Base-by-base conservation (phyloP, 2,797 vertebrate species). In the Pterois miles region DNA sequence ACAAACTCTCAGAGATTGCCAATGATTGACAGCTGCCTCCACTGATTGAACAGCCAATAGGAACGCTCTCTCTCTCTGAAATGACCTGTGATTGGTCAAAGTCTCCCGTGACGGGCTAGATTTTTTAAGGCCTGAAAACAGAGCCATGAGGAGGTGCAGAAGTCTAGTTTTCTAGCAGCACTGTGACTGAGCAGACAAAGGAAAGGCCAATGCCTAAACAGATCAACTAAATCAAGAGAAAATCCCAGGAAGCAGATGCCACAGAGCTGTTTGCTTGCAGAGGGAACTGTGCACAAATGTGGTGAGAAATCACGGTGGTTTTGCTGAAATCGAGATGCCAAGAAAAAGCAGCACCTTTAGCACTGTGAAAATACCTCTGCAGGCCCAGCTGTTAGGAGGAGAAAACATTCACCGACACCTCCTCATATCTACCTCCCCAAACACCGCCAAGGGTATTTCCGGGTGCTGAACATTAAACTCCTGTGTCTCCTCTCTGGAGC, bases 381-480 rank as follows among this genome's bases (percentile, higher is more conserved):
- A 70, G 59, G 56, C 38, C 46, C 65, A 67, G 74, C 76, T 86
- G 66, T 22, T 58, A 2, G 31, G 60, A 79, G 67, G 63, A 72
- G 38, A 81, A 60, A 66, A 71, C 50, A 52, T 70, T 71, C 65
- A 27, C 34, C 4, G 66, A 86, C 81, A 64, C 65, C 64, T 76
- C 67, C 52, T 59, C 76, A 65, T 81, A 62, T 1, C 3, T n/a
- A 9, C 27, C 25, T 13, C 33, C 9, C 25, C 33, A 59, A 27
- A 71, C 62, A 22, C 25, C 22, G 25, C 59, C 83, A 79, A 34
- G 68, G 77, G 72, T 59, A 78, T 78, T 84, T 82, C 74, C 36
- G 57, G 80, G 81, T 38, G 69, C 68, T 72, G 65, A 73, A 72
- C 64, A 50, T 68, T 83, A 82, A 89, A 89, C 81, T 67, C 59